Percentiles rank a stretch among this genome's conserved stretches.
Evolutionary conservation across 2,888 invertebrate species (phyloP).

Genomic region (Drosophila leonis): DNA sequence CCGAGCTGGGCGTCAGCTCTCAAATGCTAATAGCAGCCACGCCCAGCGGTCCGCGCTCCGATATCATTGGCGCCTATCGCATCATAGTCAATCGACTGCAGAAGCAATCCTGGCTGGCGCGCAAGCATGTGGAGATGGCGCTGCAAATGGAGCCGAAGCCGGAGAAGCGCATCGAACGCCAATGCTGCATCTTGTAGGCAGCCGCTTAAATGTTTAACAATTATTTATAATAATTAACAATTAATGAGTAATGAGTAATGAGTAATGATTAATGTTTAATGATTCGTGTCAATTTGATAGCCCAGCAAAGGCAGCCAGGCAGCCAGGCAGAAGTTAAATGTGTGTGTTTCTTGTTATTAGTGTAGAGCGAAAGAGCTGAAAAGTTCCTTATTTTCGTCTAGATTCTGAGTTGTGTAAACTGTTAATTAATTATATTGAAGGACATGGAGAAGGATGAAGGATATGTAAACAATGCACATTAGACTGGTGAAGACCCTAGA

Average conservation of each 20-base stretch:
- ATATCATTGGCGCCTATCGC: constrained; percentile 90
- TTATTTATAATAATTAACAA: constrained; percentile 10
- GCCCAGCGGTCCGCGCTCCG: constrained; percentile 88
- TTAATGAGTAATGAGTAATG: constrained; percentile 5
- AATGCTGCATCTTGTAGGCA: constrained; percentile 83
- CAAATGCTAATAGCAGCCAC: constrained; percentile 87
- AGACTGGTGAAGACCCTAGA: constrained; percentile 10
- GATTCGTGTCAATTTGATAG: constrained; percentile 50
- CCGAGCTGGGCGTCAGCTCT: constrained; percentile 87
- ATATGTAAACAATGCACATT: constrained; percentile 16
- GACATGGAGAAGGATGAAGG: neutral
- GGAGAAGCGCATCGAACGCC: constrained; percentile 82
- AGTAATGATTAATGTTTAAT: constrained; percentile 8
- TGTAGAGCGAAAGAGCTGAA: constrained; percentile 35
- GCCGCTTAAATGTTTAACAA: constrained; percentile 41
- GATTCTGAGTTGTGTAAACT: constrained; percentile 51
- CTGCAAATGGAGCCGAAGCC: constrained; percentile 83
- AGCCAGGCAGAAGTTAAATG: constrained; percentile 1
- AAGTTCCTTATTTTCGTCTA: constrained; percentile 69
- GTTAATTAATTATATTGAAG: constrained; percentile 61
- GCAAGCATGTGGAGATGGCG: constrained; percentile 84
- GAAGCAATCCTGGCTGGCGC: constrained; percentile 85
- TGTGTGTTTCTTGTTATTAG: constrained; percentile 55
- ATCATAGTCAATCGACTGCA: constrained; percentile 88
- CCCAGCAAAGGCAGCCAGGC: neutral